A percentile compares a stretch with the other conserved stretches of the same genome.
Evolutionary conservation across 2,113 vertebrate species (phyloP).

Genomic region (Paramisgurnus dabryanus): DNA sequence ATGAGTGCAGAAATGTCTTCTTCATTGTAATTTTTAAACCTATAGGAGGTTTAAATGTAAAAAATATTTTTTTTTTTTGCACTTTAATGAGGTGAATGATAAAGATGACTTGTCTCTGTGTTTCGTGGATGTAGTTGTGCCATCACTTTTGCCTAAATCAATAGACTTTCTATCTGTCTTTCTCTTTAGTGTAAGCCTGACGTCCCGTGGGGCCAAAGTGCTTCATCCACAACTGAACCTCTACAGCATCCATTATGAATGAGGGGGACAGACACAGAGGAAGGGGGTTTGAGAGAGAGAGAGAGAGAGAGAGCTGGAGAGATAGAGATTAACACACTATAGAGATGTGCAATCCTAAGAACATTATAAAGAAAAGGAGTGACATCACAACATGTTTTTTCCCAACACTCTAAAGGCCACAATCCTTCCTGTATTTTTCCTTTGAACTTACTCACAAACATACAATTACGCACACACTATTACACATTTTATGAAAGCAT

Average conservation of each 20-base stretch:
- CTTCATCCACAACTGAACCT: slow-evolving; percentile 41
- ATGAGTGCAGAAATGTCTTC: not conserved
- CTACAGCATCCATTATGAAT: slow-evolving; percentile 50
- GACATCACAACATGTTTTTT: slow-evolving; percentile 20
- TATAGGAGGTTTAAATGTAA: too few relatives aligned
- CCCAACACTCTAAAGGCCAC: not conserved
- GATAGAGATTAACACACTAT: slow-evolving; percentile 16
- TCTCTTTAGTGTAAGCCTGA: slow-evolving; percentile 26
- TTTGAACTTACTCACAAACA: not conserved
- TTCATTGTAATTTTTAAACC: not conserved
- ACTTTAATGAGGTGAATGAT: not conserved
- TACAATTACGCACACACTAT: too few relatives aligned
- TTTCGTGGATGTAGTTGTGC: slow-evolving; percentile 5
- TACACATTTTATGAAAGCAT: too few relatives aligned
- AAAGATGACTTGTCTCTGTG: not conserved
- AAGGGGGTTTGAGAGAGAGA: not conserved
- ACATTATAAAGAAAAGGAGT: slow-evolving; percentile 5
- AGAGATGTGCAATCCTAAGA: not conserved
- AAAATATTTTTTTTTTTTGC: too few relatives aligned
- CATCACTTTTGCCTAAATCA: slow-evolving; percentile 39
- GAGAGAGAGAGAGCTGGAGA: not conserved
- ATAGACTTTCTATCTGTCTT: slow-evolving; percentile 1
- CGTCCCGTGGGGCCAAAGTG: slow-evolving; percentile 14
- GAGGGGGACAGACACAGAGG: slow-evolving; percentile 22
- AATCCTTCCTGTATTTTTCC: not conserved